phyloP scores from a whole-genome alignment of 2,888 invertebrate genomes.

The Parochlus steinenii region DNA sequence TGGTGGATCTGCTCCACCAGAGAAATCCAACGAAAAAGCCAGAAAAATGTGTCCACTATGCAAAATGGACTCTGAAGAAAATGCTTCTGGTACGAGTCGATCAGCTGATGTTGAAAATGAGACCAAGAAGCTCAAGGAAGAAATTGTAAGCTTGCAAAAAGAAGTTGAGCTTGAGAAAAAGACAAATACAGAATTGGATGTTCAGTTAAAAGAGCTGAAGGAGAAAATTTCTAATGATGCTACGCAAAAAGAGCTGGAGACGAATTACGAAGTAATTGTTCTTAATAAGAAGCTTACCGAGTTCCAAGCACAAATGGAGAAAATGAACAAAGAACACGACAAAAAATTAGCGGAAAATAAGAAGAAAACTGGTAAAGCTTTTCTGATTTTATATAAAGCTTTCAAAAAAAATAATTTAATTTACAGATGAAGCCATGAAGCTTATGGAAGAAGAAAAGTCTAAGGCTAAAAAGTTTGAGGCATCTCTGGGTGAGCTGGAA shows the following conservation, averaged over 20 bases:
- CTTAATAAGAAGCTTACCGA: constrained; percentile 3
- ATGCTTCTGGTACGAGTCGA: neutral
- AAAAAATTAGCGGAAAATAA: constrained; percentile 7
- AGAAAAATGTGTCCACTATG: neutral
- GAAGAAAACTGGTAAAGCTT: neutral
- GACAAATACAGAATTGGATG: constrained; percentile 4
- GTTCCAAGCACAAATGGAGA: neutral
- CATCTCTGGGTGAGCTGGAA: neutral
- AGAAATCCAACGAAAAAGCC: constrained; percentile 4
- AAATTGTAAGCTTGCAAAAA: neutral
- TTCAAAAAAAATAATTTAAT: neutral
- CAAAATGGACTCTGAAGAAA: no score
- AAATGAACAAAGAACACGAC: neutral
- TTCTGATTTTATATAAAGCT: neutral
- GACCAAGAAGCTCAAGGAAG: constrained; percentile 1
- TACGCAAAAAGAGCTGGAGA: constrained; percentile 3
- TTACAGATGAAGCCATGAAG: neutral
- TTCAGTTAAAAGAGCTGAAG: constrained; percentile 6
- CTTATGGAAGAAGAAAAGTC: neutral
- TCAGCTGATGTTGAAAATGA: constrained; percentile 2
- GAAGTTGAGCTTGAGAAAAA: constrained; percentile 3
- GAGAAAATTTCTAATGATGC: constrained; percentile 2
- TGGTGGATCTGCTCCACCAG: neutral
- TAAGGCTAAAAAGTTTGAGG: constrained; percentile 1
- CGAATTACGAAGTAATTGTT: neutral